Evolutionary conservation across 2,113 vertebrate genomes (phyloP).

Genomic region (Equus przewalskii): DNA sequence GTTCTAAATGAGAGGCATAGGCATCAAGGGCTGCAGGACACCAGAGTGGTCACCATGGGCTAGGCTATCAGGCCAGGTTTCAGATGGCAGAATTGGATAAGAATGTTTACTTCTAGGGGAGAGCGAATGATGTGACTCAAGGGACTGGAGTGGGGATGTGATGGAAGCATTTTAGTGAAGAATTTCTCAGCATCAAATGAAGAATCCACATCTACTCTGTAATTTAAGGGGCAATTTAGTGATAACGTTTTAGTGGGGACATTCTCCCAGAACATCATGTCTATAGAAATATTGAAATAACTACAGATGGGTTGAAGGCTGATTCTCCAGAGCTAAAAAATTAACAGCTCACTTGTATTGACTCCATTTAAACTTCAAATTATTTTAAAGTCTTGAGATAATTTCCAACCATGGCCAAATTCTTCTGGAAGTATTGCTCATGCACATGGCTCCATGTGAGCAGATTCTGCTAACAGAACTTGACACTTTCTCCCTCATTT

Average conservation of each 20-base stretch:
- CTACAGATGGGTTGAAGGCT: background rate
- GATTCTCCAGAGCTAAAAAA: slow-evolving; percentile 8
- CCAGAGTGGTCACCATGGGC: background rate
- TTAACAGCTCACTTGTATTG: background rate
- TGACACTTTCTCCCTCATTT: background rate
- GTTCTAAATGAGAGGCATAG: background rate
- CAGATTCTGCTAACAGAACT: background rate
- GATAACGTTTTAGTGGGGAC: background rate
- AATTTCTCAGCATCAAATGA: slow-evolving; percentile 9
- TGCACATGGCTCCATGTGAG: background rate
- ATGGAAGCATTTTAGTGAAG: background rate
- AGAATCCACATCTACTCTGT: background rate
- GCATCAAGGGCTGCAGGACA: background rate
- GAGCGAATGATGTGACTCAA: background rate
- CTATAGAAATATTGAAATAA: background rate
- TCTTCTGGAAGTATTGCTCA: background rate
- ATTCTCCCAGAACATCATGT: background rate
- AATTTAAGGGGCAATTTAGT: background rate
- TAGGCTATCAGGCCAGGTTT: background rate
- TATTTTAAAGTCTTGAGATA: slow-evolving; percentile 3
- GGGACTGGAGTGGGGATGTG: background rate
- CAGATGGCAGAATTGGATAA: background rate
- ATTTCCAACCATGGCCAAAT: background rate
- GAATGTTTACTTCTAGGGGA: background rate
- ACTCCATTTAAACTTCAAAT: slow-evolving; percentile 13